These are phyloP conservation scores for Protobothrops flavoviridis DNA, from an alignment of 2,113 vertebrate genomes.

Conservation along the genomic window DNA sequence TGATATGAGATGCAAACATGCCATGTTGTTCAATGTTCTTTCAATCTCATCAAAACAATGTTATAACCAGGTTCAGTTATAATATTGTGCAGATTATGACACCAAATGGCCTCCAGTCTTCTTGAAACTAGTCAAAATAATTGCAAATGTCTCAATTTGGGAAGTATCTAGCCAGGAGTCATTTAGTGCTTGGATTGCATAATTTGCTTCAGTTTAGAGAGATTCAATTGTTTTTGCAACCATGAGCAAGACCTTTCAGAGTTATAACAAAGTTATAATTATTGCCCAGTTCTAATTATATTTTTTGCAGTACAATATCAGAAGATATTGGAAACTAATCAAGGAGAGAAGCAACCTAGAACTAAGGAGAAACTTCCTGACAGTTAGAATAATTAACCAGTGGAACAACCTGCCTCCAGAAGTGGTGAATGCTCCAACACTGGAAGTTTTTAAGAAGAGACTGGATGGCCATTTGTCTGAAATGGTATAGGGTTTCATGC, in stretches of 20 bases:
- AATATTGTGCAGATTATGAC: background rate
- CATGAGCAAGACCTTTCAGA: background rate
- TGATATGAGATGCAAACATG: background rate
- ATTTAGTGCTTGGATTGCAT: background rate
- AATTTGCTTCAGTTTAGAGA: background rate
- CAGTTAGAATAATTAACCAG: no score
- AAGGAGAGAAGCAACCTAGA: no score
- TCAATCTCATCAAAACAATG: background rate
- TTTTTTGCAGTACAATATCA: background rate
- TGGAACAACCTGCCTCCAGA: no score
- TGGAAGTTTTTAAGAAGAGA: no score
- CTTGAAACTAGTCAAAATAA: background rate
- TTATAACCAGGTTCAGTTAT: background rate
- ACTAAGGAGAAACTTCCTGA: no score
- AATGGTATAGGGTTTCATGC: no score
- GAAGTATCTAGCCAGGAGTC: background rate
- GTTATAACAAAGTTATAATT: background rate
- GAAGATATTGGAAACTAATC: no score
- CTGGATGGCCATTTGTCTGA: no score
- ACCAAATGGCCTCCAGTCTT: background rate
- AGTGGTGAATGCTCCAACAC: no score
- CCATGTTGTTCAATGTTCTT: background rate
- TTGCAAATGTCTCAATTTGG: background rate
- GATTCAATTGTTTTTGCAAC: background rate
- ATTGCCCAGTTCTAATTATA: background rate